Evolutionary conservation across 2,113 vertebrate species (phyloP), one percentile per base, ranked within the genome.

Genomic region (Callithrix jacchus): DNA sequence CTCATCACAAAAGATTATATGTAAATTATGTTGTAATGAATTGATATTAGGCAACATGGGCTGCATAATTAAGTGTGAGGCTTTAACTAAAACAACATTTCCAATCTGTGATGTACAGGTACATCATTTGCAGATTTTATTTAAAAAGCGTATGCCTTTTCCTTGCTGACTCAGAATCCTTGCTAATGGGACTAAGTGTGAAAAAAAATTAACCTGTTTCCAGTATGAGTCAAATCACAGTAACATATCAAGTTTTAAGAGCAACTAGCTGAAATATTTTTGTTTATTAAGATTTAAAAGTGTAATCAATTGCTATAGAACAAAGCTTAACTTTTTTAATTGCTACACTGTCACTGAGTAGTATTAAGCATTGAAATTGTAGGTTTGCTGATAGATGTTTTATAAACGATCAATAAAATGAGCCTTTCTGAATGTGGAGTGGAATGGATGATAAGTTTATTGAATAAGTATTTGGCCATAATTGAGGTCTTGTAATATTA

Each of bases 1-100:
- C 40, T 18, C 11, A 13, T 79, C 76, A 61, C 5, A 68, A 94
- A 76, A 77, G n/a, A 9, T 12, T 56, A 3, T 47, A 45, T 80
- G 42, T 61, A 81, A 91, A 85, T 79, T 87, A 80, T 42, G 49
- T 76, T 85, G 45, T 66, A 87, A 95, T 80, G 21, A 95, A 89
- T 77, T 21, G 47, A 66, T 37, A 82, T 87, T 56, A 66, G 30
- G 83, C 58, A 92, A 87, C n/a, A 25, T 40, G n/a, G 4, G 30
- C 30, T 74, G 30, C 52, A 87, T 52, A 90, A 87, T 87, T 87
- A 82, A 83, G 42, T 32, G n/a, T 73, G 23, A 89, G 58, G 30
- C 87, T 95, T 82, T 94, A 92, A 92, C 56, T 89, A 35, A 81
- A 97, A 37, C 21, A 47, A 45, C 4, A 40, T 45, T 91, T 91